Conservation (phyloP, 2,888 invertebrate species). For the Hanleya hanleyi region DNA sequence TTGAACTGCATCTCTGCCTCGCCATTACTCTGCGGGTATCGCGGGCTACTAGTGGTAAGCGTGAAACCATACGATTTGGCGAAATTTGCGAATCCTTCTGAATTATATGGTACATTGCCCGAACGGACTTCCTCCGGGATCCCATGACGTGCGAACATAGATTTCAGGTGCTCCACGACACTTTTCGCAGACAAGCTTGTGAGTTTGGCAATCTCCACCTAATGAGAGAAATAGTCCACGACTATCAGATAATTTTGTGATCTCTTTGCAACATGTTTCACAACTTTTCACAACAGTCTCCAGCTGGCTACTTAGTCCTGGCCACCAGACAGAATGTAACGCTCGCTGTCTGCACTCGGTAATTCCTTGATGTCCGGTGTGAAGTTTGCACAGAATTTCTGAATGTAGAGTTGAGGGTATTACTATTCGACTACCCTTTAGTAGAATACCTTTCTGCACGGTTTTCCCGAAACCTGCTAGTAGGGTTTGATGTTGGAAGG, state of each 20-base stretch:
- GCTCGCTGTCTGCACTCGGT: constrained; percentile 20
- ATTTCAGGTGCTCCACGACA: constrained; percentile 16
- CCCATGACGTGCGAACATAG: not conserved
- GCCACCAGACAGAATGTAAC: constrained; percentile 15
- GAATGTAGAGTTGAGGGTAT: constrained; percentile 9
- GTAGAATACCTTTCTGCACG: constrained; percentile 8
- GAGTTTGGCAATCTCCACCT: constrained; percentile 10
- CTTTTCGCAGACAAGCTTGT: not conserved
- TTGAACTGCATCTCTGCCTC: constrained; percentile 21
- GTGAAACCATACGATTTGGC: constrained; percentile 8
- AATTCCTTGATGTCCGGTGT: constrained; percentile 16
- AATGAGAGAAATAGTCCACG: constrained; percentile 28
- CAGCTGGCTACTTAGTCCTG: constrained; percentile 17
- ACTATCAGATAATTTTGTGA: constrained; percentile 21
- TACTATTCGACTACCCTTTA: constrained; percentile 16
- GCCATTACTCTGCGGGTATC: constrained; percentile 29
- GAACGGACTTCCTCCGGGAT: constrained; percentile 21
- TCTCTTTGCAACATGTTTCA: not conserved
- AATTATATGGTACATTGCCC: constrained; percentile 35
- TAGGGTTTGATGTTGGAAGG: constrained; percentile 1
- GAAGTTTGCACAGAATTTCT: constrained; percentile 19
- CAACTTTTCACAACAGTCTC: constrained; percentile 17
- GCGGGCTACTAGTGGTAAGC: constrained; percentile 7
- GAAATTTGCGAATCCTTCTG: constrained; percentile 18
- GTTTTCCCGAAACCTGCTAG: constrained; percentile 13